Base-by-base conservation (phyloP, 1,140 invertebrate genomes). In the Doryteuthis pealeii region DNA sequence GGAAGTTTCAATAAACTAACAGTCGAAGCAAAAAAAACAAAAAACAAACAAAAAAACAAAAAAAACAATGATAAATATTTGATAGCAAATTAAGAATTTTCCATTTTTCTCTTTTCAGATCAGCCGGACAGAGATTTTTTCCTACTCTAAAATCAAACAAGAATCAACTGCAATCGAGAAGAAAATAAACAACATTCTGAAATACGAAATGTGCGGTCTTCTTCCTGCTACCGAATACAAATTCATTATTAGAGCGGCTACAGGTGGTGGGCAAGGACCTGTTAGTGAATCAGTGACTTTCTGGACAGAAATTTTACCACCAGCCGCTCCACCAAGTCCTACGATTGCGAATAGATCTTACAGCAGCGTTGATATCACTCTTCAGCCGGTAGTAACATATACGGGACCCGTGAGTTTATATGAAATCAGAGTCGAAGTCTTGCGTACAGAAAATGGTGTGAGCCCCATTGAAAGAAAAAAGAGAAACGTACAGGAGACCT, bases 181-280 rank as follows among this genome's bases (percentile, higher is more conserved):
- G 26, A 22, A 22, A 22, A 22, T 62, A 2, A 28, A 28, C 6
- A 22, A 15, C 26, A 62, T 22, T n/a, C 10, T 18, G 10, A 62
- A 28, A 0, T 75, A 72, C 43, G 12, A 35, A 18, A 22, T 75
- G 33, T 82, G 78, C 74, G 32, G 30, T 6, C 77, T 85, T 2
- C 12, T 74, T 30, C 75, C 79, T 1, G 82, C 80, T 3, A 76
- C 68, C 10, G 49, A 75, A 31, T 84, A 84, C 74, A 72, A 70
- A 26, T 45, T 82, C 26, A 67, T 70, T 14, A 66, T 84, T 0
- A 49, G 66, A 22, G 83, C 80, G 2, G 74, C 62, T 4, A 80
- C 75, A 12, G 40, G 66, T 1, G 67, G 31, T 18, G 78, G 77
- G 15, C 78, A 67, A 31, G 77, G 82, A 40, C 18, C 67, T 3